phyloP scores from a whole-genome alignment of 2,888 invertebrate species.

The Macrophya alboannulata region DNA sequence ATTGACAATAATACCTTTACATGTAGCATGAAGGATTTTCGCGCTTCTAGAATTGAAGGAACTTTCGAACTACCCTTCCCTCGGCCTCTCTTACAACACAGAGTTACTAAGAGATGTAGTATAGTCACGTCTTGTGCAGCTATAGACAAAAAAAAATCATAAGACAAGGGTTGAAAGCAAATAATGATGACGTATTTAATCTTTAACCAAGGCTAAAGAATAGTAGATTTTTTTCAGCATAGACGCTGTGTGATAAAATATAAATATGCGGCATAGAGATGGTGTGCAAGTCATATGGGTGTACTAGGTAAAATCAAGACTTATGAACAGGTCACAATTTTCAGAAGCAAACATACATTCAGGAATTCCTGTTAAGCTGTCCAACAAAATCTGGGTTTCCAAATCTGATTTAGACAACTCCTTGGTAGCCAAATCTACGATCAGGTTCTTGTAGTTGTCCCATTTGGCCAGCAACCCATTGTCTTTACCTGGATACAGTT shows the following conservation, averaged over 20 bases:
- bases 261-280: neutral
- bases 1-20: neutral
- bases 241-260: neutral
- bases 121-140: conserved; percentile 19
- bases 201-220: neutral
- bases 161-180: neutral
- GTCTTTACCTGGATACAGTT: conserved; percentile 41
- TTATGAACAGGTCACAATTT: conserved; percentile 29
- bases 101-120: conserved; percentile 1
- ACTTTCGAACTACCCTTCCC: conserved; percentile 22
- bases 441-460: conserved; percentile 41
- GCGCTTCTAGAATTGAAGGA: neutral
- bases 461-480: conserved; percentile 47
- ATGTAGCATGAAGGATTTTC: conserved; percentile 13
- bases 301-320: conserved; percentile 40
- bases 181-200: neutral
- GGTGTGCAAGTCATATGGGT: neutral
- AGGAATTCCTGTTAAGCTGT: conserved; percentile 33
- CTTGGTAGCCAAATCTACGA: conserved; percentile 35
- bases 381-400: conserved; percentile 36
- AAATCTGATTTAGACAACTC: conserved; percentile 35
- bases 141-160: conserved; percentile 10
- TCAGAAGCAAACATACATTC: conserved; percentile 44
- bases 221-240: neutral
- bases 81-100: conserved; percentile 21